These are phyloP conservation scores for Homarus americanus DNA, from an alignment of 1,140 invertebrate genomes.

Conservation along the genomic window DNA sequence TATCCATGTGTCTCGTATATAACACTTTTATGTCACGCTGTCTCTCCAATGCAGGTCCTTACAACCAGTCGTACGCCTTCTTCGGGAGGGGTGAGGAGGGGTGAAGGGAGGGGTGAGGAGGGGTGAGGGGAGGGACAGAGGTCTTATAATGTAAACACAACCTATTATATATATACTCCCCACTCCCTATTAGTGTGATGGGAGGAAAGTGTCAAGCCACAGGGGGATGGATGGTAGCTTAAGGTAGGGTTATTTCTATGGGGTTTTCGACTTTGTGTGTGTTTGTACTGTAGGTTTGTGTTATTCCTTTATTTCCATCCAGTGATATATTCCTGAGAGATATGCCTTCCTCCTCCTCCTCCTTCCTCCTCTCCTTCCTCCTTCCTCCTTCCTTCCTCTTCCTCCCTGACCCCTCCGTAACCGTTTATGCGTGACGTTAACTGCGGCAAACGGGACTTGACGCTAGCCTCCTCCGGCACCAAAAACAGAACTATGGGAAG, in stretches of 20 bases:
- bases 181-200: no score
- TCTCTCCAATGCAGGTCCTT: slow-evolving; percentile 22
- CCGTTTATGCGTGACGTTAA: neutral
- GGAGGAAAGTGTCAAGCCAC: no score
- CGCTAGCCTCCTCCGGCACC: neutral
- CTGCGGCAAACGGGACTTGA: neutral
- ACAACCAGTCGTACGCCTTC: neutral
- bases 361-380: no score
- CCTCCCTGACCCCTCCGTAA: neutral
- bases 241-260: neutral
- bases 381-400: no score
- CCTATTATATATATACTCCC: neutral
- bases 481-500: no score
- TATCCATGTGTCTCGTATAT: slow-evolving; percentile 32
- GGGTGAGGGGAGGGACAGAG: neutral
- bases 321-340: neutral
- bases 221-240: no score
- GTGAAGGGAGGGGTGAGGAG: no score
- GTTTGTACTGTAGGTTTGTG: neutral
- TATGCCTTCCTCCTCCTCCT: no score
- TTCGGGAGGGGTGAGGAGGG: no score
- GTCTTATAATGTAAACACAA: neutral
- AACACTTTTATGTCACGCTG: slow-evolving; percentile 31
- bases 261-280: neutral
- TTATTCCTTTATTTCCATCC: neutral